Evolutionary conservation across 2,113 vertebrate genomes (phyloP).

Genomic region (Mugil cephalus): DNA sequence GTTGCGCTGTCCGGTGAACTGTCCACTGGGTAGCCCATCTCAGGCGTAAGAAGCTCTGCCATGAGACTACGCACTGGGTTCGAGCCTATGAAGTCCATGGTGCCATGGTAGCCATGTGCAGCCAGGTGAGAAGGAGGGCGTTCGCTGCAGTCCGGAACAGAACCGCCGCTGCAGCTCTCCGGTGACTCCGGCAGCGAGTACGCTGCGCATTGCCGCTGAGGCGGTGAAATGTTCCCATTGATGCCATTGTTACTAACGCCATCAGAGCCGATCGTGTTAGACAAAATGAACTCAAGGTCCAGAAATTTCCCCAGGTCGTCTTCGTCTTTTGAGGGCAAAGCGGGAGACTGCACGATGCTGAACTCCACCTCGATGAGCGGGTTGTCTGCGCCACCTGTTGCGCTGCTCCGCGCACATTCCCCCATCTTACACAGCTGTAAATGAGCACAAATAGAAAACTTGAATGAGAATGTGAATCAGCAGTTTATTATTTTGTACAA

Average conservation of each 20-base stretch:
- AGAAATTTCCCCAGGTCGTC: conserved; percentile 90
- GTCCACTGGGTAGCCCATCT: conserved; percentile 77
- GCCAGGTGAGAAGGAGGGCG: conserved; percentile 74
- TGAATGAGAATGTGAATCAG: background rate
- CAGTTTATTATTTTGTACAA: background rate
- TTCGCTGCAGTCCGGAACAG: conserved; percentile 84
- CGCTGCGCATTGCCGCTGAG: conserved; percentile 35
- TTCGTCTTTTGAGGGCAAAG: conserved; percentile 81
- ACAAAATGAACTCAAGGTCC: conserved; percentile 93
- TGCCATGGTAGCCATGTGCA: conserved; percentile 46
- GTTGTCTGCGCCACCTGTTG: conserved; percentile 58
- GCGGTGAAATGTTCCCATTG: conserved; percentile 40
- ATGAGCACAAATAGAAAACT: background rate
- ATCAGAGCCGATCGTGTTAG: conserved; percentile 84
- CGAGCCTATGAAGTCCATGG: conserved; percentile 64
- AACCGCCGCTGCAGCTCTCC: conserved; percentile 86
- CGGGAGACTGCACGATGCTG: conserved; percentile 80
- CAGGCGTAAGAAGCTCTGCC: conserved; percentile 90
- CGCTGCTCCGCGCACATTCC: conserved; percentile 38
- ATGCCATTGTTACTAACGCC: conserved; percentile 7
- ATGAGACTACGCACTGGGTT: conserved; percentile 87
- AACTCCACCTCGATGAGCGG: conserved; percentile 82
- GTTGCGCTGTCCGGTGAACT: conserved; percentile 57
- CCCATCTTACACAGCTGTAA: conserved; percentile 75
- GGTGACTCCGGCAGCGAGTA: conserved; percentile 92